Conservation (phyloP, 2,888 invertebrate species). For the Trilocha varians region DNA sequence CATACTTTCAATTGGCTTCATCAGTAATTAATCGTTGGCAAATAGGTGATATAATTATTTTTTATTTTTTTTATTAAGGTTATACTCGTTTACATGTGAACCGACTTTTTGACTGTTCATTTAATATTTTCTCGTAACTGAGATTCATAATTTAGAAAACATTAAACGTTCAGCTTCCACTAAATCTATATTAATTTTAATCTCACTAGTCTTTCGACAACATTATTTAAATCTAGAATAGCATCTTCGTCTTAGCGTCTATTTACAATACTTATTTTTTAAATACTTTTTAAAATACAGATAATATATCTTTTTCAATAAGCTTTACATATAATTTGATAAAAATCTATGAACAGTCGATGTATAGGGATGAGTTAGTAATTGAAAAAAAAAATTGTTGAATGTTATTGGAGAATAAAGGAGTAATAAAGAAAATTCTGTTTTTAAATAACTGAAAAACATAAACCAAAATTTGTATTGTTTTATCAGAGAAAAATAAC, state of each 20-base stretch:
- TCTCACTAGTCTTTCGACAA: constrained; percentile 69
- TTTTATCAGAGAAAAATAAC: too few relatives aligned
- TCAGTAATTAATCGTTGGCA: background rate
- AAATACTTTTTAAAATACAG: constrained; percentile 21
- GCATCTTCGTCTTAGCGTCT: constrained; percentile 53
- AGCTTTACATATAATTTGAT: too few relatives aligned
- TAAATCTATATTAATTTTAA: constrained; percentile 59
- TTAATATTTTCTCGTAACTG: constrained; percentile 41
- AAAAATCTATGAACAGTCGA: too few relatives aligned
- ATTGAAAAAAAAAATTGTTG: too few relatives aligned
- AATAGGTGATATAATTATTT: too few relatives aligned
- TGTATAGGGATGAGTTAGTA: too few relatives aligned
- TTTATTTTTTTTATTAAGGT: too few relatives aligned
- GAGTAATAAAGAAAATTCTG: too few relatives aligned
- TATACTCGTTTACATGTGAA: background rate
- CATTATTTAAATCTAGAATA: constrained; percentile 55
- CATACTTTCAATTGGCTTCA: background rate
- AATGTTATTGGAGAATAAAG: too few relatives aligned
- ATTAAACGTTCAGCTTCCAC: constrained; percentile 51
- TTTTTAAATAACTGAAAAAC: too few relatives aligned
- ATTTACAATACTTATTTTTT: constrained; percentile 47
- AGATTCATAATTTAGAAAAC: constrained; percentile 48
- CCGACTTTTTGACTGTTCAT: constrained; percentile 26
- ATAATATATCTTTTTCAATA: too few relatives aligned
- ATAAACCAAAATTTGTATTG: too few relatives aligned